A percentile compares a stretch with the other conserved stretches of the same genome.
Evolutionary conservation across 2,797 vertebrate genomes (phyloP).

Genomic region (Sebastes cheni): DNA sequence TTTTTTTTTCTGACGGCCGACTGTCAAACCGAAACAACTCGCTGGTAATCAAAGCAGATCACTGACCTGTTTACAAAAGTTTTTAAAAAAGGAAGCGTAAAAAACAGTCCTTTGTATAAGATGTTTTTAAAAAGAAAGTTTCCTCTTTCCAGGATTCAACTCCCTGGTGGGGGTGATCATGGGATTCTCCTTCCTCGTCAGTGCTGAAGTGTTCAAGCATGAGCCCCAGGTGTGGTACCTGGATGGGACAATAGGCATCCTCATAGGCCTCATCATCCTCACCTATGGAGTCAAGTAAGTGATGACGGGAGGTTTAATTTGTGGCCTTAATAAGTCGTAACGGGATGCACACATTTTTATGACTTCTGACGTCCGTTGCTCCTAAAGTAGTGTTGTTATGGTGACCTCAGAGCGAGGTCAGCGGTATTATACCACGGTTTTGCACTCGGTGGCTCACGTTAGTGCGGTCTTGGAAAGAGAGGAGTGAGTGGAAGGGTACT

Average conservation of each 20-base stretch:
- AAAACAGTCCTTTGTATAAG: background rate
- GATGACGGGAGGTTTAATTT: too few relatives aligned
- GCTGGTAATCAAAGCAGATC: constrained; percentile 33
- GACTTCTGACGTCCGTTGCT: too few relatives aligned
- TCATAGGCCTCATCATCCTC: constrained; percentile 96
- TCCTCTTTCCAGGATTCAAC: constrained; percentile 88
- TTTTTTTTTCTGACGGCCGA: background rate
- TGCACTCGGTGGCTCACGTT: too few relatives aligned
- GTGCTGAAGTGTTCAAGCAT: constrained; percentile 95
- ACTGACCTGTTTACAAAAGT: background rate
- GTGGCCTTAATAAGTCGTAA: too few relatives aligned
- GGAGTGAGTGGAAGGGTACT: too few relatives aligned
- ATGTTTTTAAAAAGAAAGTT: background rate
- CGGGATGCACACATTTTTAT: too few relatives aligned
- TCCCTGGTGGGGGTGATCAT: constrained; percentile 95
- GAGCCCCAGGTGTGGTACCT: constrained; percentile 93
- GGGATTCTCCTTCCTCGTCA: constrained; percentile 98
- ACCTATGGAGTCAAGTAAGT: constrained; percentile 95
- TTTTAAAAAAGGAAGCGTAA: too few relatives aligned
- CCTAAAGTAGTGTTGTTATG: too few relatives aligned
- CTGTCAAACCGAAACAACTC: too few relatives aligned
- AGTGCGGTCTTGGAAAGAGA: too few relatives aligned
- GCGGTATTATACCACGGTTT: too few relatives aligned
- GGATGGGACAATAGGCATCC: constrained; percentile 92
- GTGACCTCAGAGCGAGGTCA: too few relatives aligned